Evolutionary conservation across 2,888 invertebrate species (phyloP), one percentile per base, ranked within the genome.

Genomic region (Zele albiditarsus): DNA sequence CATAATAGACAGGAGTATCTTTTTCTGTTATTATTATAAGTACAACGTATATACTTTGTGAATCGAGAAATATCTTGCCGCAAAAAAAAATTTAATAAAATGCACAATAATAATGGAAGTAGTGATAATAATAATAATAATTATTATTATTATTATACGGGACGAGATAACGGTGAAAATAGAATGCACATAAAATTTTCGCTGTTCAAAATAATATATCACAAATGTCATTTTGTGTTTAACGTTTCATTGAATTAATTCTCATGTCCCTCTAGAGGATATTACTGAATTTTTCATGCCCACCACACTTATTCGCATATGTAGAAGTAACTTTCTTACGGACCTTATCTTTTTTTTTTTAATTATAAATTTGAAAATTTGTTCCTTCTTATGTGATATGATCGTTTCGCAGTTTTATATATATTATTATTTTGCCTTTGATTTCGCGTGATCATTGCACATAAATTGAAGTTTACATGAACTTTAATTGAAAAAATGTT

Each of bases 181-280:
- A 20, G 20, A 23, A 53, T 23, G 6, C 6, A 53, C 53, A 20
- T 53, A 53, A 53, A 46, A 53, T n/a, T 53, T 53, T 23, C 8
- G 20, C 5, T 20, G 53, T 6, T 6, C 20, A n/a, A 53, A 3
- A 53, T 23, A n/a, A 23, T 23, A 53, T 53, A 23, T 53, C 8
- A 20, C 20, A 67, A 38, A 67, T 73, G 73, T 73, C 73, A 60
- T 73, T 73, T 73, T 67, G 46, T 67, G 28, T 73, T 73, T 67
- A 31, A 73, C 68, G 67, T 67, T 62, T 49, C 67, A 73, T 58
- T 67, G 67, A 58, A 31, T 68, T 27, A 3, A 66, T 20, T 20
- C n/a, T 23, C 23, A 6, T 0, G 6, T n/a, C 3, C 1, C 8
- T 53, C 5, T 8, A 6, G 53, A 8, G 20, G n/a, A 23, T 20